phyloP scores from a whole-genome alignment of 2,113 vertebrate genomes.

The Perca schrenkii region DNA sequence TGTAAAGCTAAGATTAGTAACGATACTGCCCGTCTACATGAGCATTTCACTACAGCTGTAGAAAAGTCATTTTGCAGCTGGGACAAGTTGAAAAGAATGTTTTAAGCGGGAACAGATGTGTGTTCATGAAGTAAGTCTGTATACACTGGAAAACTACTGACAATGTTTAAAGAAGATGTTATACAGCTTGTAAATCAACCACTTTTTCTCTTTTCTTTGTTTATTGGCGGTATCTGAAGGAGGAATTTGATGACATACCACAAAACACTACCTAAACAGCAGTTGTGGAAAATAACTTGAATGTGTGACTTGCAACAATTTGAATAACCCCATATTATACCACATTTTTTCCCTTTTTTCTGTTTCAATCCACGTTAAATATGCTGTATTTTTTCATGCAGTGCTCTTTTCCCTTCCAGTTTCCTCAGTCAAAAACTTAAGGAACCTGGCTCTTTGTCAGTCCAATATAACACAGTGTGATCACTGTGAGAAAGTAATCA shows the following conservation, averaged over 20 bases:
- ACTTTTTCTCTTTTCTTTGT: background rate
- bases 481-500: background rate
- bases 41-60: background rate
- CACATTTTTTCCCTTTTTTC: background rate
- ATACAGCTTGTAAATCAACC: background rate
- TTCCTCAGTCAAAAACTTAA: background rate
- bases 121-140: background rate
- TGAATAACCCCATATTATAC: background rate
- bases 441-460: background rate
- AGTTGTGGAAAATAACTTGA: background rate
- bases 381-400: background rate
- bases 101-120: background rate
- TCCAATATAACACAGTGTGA: background rate
- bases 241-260: background rate
- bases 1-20: background rate
- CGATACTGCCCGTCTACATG: background rate
- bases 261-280: background rate
- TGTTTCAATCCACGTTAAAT: background rate
- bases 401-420: background rate
- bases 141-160: background rate
- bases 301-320: background rate
- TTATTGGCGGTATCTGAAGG: background rate
- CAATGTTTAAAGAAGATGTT: conserved; percentile 1
- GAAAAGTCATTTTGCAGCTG: background rate
- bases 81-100: background rate